A percentile compares a stretch with the other conserved stretches of the same genome.
phyloP scores from a whole-genome alignment of 2,797 vertebrate species.

The Acrossocheilus fasciatus region DNA sequence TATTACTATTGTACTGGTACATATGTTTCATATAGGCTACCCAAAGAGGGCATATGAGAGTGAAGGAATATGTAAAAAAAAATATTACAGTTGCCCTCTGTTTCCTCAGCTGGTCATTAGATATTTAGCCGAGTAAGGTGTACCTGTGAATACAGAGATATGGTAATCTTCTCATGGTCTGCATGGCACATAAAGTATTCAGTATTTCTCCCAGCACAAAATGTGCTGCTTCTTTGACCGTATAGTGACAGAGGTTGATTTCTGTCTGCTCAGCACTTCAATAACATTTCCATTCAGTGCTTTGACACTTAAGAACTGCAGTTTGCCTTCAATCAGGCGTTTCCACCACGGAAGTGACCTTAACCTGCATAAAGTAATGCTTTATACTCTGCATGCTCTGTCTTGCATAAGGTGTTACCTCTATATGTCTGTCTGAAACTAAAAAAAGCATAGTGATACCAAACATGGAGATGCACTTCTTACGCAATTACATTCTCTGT shows the following conservation, averaged over 20 bases:
- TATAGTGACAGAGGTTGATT: constrained; percentile 62
- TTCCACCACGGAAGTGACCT: constrained; percentile 72
- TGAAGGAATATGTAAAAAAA: background rate
- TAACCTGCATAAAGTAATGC: constrained; percentile 67
- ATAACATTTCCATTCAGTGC: constrained; percentile 59
- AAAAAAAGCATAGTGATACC: background rate
- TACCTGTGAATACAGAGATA: constrained; percentile 74
- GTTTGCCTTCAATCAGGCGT: constrained; percentile 66
- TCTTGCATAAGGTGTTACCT: background rate
- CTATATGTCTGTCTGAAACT: constrained; percentile 7
- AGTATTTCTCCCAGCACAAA: constrained; percentile 65
- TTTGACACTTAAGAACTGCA: constrained; percentile 57
- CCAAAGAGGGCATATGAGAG: background rate
- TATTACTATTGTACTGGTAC: background rate
- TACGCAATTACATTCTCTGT: background rate
- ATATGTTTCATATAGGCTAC: background rate
- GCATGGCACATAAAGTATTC: constrained; percentile 66
- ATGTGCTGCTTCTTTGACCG: constrained; percentile 68
- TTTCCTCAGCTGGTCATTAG: background rate
- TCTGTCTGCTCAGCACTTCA: constrained; percentile 70
- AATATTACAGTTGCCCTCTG: background rate
- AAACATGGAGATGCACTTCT: background rate
- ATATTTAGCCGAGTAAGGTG: constrained; percentile 65
- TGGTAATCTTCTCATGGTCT: constrained; percentile 72
- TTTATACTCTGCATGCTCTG: constrained; percentile 41